A percentile compares a stretch with the other conserved stretches of the same genome.
These are phyloP conservation scores for Brachystomella parvula DNA, from an alignment of 1,140 invertebrate species.

Conservation along the genomic window DNA sequence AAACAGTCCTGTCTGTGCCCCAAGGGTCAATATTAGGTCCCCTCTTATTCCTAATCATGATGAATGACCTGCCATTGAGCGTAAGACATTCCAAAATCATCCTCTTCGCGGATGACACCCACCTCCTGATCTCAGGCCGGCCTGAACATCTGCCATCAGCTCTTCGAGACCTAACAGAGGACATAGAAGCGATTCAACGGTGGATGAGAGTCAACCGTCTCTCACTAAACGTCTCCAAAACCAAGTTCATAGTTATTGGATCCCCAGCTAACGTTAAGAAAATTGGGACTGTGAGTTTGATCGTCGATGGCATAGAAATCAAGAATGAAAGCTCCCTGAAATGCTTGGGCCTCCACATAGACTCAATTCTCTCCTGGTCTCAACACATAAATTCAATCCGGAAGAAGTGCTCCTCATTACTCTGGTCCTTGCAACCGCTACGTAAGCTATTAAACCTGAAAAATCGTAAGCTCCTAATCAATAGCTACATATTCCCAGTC, in stretches of 20 bases:
- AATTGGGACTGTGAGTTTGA: not conserved
- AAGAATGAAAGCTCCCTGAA: not conserved
- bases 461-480: not conserved
- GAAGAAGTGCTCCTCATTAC: not conserved
- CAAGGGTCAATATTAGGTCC: not conserved
- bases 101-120: not conserved
- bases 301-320: not conserved
- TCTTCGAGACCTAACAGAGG: not conserved
- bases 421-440: not conserved
- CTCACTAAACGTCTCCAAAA: not conserved
- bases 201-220: not conserved
- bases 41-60: not conserved
- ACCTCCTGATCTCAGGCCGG: not conserved
- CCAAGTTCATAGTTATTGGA: not conserved
- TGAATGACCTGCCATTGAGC: not conserved
- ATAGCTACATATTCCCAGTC: not conserved
- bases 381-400: not conserved
- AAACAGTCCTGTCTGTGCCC: not conserved
- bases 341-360: not conserved
- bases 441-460: not conserved
- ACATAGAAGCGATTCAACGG: not conserved
- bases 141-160: not conserved
- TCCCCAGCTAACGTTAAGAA: not conserved
- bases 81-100: not conserved
- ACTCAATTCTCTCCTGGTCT: not conserved